Base-by-base conservation (phyloP, 2,113 vertebrate species). In the Pachycephala philippinensis region DNA sequence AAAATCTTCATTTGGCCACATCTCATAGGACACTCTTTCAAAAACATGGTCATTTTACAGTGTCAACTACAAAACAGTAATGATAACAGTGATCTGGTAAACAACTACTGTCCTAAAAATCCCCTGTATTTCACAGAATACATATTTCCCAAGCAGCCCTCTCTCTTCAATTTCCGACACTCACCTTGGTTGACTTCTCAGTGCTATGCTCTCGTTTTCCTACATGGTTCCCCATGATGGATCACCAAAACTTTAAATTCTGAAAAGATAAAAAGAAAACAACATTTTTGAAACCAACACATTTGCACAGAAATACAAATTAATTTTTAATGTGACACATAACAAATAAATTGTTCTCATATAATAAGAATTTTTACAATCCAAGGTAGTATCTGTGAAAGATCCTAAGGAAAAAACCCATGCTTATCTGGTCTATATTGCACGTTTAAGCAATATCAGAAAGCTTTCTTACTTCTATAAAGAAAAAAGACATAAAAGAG, bases 191-290 rank as follows among this genome's bases (percentile, higher is more conserved):
- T 87, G 82, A 63, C 61, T 97, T 98, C 65, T 98, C 97, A 5
- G 89, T 3, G 0, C 26, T 64, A 4, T 91, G 49, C 30, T 98
- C 98, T 76, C 98, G 94, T 92, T 98, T 98, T 66, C 97, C 98
- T 22, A 31, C 35, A 19, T 98, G 98, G 94, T 98, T 98, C 22
- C 98, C 98, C 98, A 98, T 98, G 68, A 61, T 12, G 60, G 53
- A 50, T 70, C 14, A 54, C 45, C 13, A 24, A 65, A 71, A 76
- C 69, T 86, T 95, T 53, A 77, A 84, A 91, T 56, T 79, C 98
- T 98, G 68, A n/a, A 97, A 96, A 47, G 28, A 87, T 9, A 86
- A 94, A 90, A 92, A 2, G 19, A 63, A 66, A 79, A 15, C 4
- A 63, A 17, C 17, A 26, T 86, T 92, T 85, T 77, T 79, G 5